Base-by-base conservation (phyloP, 2,888 invertebrate species). In the Lithodes maja region DNA sequence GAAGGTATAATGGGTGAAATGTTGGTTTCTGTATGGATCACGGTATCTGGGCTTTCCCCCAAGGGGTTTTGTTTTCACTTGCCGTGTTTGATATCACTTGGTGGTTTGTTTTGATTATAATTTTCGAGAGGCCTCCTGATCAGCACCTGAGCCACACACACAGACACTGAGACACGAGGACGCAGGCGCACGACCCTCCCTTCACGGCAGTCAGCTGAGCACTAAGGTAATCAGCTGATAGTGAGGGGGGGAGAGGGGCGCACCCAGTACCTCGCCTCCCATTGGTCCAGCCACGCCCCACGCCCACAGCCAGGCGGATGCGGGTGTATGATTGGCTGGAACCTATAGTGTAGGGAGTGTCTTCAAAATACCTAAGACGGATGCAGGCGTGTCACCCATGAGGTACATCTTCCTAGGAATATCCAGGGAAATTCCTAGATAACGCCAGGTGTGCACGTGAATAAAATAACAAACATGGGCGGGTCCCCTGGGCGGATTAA, bases 171-270 rank as follows among this genome's bases (percentile, higher is more conserved):
- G n/a, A 12, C 71, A 71, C 71, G 12, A 17, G 71, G 3, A 71
- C 71, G 71, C 71, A 71, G 71, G 71, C 71, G 17, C 71, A n/a
- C 12, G 61, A 71, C 71, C 71, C 71, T n/a, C 71, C 71, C 17
- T n/a, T 17, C 71, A 71, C 71, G 71, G 71, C 71, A 71, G 71
- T 71, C 71, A 71, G 71, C 71, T 12, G 17, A 71, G 2, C 71
- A 71, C 71, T 71, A 71, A 71, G 71, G 17, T 71, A 71, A 71
- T 71, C 71, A 71, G 71, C 71, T 71, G 71, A 2, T 71, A 17
- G 71, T 71, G 71, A 71, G 71, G 71, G 71, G 71, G 71, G 71
- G 71, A 17, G 17, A 5, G 15, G 71, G 71, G 71, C 71, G 71
- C 71, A 71, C 71, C 15, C 71, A 12, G n/a, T n/a, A 5, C 71